Percentiles rank a stretch among this genome's conserved stretches.
Conservation (phyloP, 2,888 invertebrate species). For the Trichogramma evanescens region DNA sequence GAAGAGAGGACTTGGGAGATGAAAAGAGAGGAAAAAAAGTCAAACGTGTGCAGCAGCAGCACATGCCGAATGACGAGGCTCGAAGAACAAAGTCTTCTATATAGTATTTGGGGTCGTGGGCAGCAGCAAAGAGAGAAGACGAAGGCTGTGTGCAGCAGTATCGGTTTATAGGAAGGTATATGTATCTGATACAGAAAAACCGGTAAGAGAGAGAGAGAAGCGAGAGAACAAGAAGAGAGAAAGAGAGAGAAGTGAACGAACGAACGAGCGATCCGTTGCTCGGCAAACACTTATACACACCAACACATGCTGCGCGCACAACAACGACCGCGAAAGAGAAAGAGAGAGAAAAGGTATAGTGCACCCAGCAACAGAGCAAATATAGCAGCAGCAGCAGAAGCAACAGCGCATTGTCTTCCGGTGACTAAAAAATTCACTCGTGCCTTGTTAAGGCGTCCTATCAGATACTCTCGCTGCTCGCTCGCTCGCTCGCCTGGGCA, state of each 20-base stretch:
- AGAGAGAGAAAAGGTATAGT: conserved; percentile 1
- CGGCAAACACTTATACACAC: background rate
- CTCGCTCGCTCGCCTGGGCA: conserved; percentile 13
- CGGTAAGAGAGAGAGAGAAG: conserved; percentile 37
- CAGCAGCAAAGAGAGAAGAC: conserved; percentile 2
- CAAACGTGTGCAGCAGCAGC: background rate
- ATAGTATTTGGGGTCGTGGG: conserved; percentile 17
- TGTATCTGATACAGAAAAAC: conserved; percentile 46
- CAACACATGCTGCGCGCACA: conserved; percentile 4
- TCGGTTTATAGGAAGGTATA: conserved; percentile 28
- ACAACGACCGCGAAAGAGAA: conserved; percentile 8
- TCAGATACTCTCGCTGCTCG: conserved; percentile 35
- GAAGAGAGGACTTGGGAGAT: background rate
- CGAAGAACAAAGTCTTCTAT: no score
- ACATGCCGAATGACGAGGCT: no score
- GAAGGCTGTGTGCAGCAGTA: conserved; percentile 22
- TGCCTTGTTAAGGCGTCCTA: conserved; percentile 45
- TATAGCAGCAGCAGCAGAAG: background rate
- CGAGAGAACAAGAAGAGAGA: conserved; percentile 14
- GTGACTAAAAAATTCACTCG: conserved; percentile 47
- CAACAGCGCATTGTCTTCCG: conserved; percentile 41
- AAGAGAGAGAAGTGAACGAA: conserved; percentile 9
- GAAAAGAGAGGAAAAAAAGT: conserved; percentile 10
- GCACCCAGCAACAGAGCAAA: no score
- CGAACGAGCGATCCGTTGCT: conserved; percentile 5